Evolutionary conservation across 2,797 vertebrate genomes (phyloP).

Genomic region (Orestias chungarensis): DNA sequence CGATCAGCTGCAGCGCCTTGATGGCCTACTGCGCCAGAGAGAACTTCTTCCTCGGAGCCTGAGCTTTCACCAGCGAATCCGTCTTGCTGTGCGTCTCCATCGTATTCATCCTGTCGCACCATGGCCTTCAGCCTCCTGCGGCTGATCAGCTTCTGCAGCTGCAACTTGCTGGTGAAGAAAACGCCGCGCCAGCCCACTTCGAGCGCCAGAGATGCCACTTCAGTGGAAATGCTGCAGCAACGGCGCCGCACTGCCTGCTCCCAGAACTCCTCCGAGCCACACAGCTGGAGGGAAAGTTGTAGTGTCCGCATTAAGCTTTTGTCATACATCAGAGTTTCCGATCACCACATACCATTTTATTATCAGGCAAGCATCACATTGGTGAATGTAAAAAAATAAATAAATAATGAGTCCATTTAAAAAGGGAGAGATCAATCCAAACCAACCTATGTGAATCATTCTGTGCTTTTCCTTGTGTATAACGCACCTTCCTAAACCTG

Average conservation of each 20-base stretch:
- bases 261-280: constrained; percentile 82
- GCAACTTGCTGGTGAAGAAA: constrained; percentile 85
- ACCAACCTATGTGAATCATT: neutral
- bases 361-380: neutral
- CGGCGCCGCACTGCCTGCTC: constrained; percentile 75
- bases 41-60: constrained; percentile 20
- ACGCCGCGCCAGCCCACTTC: constrained; percentile 83
- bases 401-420: neutral
- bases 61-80: constrained; percentile 1
- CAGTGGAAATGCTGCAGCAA: constrained; percentile 74
- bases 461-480: neutral
- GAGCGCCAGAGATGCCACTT: constrained; percentile 76
- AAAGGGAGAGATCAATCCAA: too few relatives aligned
- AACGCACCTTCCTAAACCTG: constrained; percentile 79
- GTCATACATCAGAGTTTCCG: neutral
- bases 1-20: too few relatives aligned
- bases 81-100: constrained; percentile 5
- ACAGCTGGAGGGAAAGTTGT: constrained; percentile 67
- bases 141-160: constrained; percentile 83
- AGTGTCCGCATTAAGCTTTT: neutral
- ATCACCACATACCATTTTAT: neutral
- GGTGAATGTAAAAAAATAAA: neutral
- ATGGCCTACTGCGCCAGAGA: constrained; percentile 2
- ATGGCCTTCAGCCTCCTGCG: constrained; percentile 63
- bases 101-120: constrained; percentile 12